phyloP scores from a whole-genome alignment of 2,888 invertebrate genomes.

The Oscheius sp. region DNA sequence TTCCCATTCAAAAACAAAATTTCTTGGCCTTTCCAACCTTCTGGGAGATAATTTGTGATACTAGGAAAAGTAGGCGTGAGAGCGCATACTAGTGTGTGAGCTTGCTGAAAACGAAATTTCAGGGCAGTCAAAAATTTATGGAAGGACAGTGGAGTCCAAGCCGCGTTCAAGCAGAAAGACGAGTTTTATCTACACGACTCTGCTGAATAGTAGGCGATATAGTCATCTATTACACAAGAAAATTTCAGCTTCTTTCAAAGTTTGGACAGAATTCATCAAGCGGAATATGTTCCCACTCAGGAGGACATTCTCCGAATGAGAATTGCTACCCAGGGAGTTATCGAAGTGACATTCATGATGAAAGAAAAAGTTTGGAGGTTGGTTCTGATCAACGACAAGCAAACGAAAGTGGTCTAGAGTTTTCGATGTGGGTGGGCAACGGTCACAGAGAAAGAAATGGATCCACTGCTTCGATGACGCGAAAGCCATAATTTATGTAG shows the following conservation, averaged over 20 bases:
- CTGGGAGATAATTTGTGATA: no score
- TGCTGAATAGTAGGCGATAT: constrained; percentile 91
- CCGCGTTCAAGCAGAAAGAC: constrained; percentile 97
- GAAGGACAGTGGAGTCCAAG: constrained; percentile 95
- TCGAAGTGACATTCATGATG: constrained; percentile 69
- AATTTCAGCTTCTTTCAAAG: constrained; percentile 65
- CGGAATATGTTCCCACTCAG: constrained; percentile 60
- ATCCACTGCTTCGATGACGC: constrained; percentile 99
- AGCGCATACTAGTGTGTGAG: no score
- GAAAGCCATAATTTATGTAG: constrained; percentile 90
- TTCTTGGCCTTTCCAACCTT: not conserved
- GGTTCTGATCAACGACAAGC: not conserved
- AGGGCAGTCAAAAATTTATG: constrained; percentile 77
- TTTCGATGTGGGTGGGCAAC: constrained; percentile 63
- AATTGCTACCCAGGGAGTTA: constrained; percentile 71
- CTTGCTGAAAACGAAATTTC: constrained; percentile 1
- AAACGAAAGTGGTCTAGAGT: no score
- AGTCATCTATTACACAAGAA: not conserved
- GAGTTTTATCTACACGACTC: constrained; percentile 99
- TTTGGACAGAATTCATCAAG: constrained; percentile 58
- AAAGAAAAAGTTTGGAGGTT: constrained; percentile 68
- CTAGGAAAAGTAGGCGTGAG: no score
- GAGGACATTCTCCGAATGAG: constrained; percentile 67
- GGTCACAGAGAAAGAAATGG: constrained; percentile 94
- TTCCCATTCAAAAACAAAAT: not conserved